Conservation (phyloP, 2,888 invertebrate genomes). For the Agonum fuliginosum region DNA sequence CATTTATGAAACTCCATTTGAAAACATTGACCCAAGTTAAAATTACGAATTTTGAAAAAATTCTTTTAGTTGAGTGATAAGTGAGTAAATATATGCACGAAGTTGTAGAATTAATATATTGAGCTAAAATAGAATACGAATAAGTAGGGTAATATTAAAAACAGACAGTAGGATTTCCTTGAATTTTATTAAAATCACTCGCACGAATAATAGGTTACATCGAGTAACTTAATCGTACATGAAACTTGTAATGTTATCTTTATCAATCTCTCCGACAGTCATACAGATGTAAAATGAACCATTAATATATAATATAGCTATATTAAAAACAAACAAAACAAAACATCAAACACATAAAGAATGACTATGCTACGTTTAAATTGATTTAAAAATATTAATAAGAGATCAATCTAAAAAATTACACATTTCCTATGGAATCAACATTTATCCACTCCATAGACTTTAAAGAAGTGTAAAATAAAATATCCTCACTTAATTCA, state of each 20-base stretch:
- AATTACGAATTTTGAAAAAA: too few relatives aligned
- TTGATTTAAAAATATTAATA: constrained; percentile 15
- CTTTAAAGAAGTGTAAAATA: constrained; percentile 52
- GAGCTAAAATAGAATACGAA: too few relatives aligned
- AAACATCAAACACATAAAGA: constrained; percentile 38
- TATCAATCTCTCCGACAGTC: constrained; percentile 46
- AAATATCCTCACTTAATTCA: constrained; percentile 59
- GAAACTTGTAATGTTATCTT: constrained; percentile 52
- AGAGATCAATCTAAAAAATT: constrained; percentile 47
- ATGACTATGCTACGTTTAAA: constrained; percentile 13
- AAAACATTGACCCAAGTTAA: too few relatives aligned
- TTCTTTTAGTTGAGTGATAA: too few relatives aligned
- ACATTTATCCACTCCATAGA: constrained; percentile 51
- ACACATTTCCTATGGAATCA: constrained; percentile 47
- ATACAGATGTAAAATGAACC: constrained; percentile 43
- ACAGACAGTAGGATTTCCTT: too few relatives aligned
- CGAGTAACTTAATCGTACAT: constrained; percentile 59
- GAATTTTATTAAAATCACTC: constrained; percentile 60
- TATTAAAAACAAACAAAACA: constrained; percentile 32
- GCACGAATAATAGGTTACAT: constrained; percentile 59
- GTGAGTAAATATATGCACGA: too few relatives aligned
- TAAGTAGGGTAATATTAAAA: too few relatives aligned
- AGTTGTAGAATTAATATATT: too few relatives aligned
- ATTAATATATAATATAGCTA: constrained; percentile 44
- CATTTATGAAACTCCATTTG: too few relatives aligned